Evolutionary conservation across 2,113 vertebrate species (phyloP).

Genomic region (Isurus oxyrinchus): DNA sequence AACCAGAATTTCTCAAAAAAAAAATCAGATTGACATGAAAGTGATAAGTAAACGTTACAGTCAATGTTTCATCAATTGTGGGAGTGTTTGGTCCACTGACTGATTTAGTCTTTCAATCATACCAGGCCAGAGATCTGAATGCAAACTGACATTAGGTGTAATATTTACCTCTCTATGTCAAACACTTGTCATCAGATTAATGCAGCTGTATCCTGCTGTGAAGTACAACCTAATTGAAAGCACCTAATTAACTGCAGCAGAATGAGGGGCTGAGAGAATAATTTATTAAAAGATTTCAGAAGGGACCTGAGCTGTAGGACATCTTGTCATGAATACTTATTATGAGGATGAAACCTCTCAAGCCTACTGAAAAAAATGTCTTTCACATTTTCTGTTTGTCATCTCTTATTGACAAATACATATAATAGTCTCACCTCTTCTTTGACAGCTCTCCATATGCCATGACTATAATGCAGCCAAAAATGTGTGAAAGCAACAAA

Average conservation of each 20-base stretch:
- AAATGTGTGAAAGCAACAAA: neutral
- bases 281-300: slow-evolving; percentile 13
- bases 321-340: slow-evolving; percentile 30
- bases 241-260: slow-evolving; percentile 27
- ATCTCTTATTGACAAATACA: neutral
- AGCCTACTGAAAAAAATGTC: neutral
- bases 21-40: neutral
- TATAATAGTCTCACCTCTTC: too few relatives aligned
- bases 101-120: neutral
- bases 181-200: slow-evolving; percentile 18
- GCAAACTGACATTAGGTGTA: neutral
- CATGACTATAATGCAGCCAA: neutral
- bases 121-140: neutral
- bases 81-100: neutral
- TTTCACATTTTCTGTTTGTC: slow-evolving; percentile 7
- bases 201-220: neutral
- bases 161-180: slow-evolving; percentile 34
- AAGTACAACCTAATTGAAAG: slow-evolving; percentile 22
- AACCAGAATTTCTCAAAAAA: slow-evolving; percentile 1
- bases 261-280: neutral
- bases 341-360: neutral
- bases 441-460: neutral
- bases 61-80: neutral
- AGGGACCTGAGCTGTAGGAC: neutral
- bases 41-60: neutral